Evolutionary conservation across 2,888 invertebrate species (phyloP), one percentile per base, ranked within the genome.

Genomic region (Eubasilissa splendida): DNA sequence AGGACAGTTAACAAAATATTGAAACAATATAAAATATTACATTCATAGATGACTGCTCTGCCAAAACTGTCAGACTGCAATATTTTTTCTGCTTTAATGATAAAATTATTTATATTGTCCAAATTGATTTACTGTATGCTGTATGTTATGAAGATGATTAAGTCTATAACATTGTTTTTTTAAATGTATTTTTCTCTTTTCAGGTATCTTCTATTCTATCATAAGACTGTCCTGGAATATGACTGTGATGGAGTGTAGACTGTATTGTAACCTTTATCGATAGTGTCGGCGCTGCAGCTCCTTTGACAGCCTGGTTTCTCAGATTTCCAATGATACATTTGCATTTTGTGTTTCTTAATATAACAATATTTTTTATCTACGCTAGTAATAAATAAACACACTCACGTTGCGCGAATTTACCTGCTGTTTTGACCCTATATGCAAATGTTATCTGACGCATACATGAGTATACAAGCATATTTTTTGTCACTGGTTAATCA

Each of bases 181-280:
- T 33, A 9, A 76, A 10, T n/a, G 8, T 77, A 83, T 82, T 83
- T 84, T 84, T 86, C 85, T 85, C 85, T 85, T 93, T 92, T 84
- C 92, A 97, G 97, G 85, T 98, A 98, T 89, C 92, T 98, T 83
- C 92, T 99, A 84, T 99, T 98, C 91, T 99, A 99, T 90, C 98
- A 98, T 91, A 98, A 98, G 90, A 96, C 97, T 89, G 95, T 97
- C 84, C 89, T 98, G 89, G 97, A 97, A 87, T 98, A 97, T 86
- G 94, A 94, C 73, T 84, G 83, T 78, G 82, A 84, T 78, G 84
- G 79, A 80, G 59, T 82, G 68, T 84, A 82, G 82, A 73, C 78
- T 78, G 78, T 54, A 11, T 58, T 22, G 50, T 52, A 53, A 42
- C 8, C 50, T 8, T 42, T 68, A 68, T 68, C 3, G 33, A 11